phyloP scores from a whole-genome alignment of 1,140 invertebrate genomes.

The Teleogryllus occipitalis region DNA sequence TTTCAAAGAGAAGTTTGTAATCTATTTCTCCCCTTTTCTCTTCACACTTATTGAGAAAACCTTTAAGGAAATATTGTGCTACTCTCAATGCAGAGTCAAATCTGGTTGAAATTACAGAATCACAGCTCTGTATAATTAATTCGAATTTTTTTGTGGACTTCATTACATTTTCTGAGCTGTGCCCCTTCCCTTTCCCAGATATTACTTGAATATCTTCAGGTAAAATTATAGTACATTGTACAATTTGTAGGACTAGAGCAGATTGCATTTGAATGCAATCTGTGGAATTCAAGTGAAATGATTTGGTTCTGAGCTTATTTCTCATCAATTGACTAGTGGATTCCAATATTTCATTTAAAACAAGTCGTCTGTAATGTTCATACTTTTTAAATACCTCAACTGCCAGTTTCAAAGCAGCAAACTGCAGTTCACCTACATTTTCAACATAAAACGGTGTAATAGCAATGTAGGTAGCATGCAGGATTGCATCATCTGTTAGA shows the following conservation, averaged over 20 bases:
- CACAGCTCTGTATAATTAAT: neutral
- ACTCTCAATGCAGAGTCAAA: neutral
- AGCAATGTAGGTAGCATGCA: neutral
- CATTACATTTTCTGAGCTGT: neutral
- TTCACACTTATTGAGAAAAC: neutral
- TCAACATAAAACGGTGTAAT: neutral
- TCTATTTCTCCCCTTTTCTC: neutral
- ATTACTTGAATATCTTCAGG: neutral
- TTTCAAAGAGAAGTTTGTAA: neutral
- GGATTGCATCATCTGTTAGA: neutral
- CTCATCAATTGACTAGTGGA: neutral
- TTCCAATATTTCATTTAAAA: neutral
- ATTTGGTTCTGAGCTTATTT: neutral
- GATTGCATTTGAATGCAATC: neutral
- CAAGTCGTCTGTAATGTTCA: neutral
- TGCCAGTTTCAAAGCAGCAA: neutral
- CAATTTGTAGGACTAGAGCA: neutral
- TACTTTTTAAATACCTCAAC: neutral
- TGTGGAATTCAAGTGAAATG: neutral
- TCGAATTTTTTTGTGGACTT: neutral
- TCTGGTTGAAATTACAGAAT: neutral
- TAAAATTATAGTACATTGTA: neutral
- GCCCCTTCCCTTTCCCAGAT: neutral
- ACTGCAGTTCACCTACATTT: neutral
- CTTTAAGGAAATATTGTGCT: neutral